A percentile compares a stretch with the other conserved stretches of the same genome.
Evolutionary conservation across 2,888 invertebrate genomes (phyloP).

Genomic region (Rotaria sp.): DNA sequence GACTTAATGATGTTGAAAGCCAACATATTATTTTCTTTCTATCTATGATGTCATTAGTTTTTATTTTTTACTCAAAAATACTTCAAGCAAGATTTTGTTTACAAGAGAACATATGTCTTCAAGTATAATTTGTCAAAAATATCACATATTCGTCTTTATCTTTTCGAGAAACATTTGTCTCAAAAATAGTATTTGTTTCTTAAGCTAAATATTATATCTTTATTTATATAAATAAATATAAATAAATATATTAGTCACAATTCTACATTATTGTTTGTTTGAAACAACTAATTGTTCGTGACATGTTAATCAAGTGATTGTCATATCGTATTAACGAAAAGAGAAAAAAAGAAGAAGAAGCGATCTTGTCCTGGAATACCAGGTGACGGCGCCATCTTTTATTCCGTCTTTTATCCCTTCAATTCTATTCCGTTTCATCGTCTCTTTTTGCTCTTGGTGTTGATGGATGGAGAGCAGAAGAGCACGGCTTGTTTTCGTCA

Average conservation of each 20-base stretch:
- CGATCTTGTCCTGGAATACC: neutral
- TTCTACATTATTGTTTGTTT: neutral
- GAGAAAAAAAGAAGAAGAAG: neutral
- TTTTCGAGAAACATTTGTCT: neutral
- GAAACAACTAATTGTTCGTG: neutral
- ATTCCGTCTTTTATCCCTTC: neutral
- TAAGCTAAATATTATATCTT: neutral
- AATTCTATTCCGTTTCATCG: neutral
- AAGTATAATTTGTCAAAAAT: neutral
- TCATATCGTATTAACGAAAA: neutral
- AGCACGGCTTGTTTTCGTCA: neutral
- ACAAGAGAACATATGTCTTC: neutral
- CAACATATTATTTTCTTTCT: neutral
- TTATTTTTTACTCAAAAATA: neutral
- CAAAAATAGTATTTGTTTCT: neutral
- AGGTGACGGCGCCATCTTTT: neutral
- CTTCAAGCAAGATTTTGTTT: neutral
- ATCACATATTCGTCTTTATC: neutral
- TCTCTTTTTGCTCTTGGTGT: neutral
- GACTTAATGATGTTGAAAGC: neutral
- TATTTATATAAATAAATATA: neutral
- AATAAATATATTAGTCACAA: neutral
- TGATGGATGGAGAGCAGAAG: conserved; percentile 2
- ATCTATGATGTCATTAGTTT: neutral
- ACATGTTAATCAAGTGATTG: conserved; percentile 2